Evolutionary conservation across 2,797 vertebrate species (phyloP).

Genomic region (Rhadinocentrus ornatus): DNA sequence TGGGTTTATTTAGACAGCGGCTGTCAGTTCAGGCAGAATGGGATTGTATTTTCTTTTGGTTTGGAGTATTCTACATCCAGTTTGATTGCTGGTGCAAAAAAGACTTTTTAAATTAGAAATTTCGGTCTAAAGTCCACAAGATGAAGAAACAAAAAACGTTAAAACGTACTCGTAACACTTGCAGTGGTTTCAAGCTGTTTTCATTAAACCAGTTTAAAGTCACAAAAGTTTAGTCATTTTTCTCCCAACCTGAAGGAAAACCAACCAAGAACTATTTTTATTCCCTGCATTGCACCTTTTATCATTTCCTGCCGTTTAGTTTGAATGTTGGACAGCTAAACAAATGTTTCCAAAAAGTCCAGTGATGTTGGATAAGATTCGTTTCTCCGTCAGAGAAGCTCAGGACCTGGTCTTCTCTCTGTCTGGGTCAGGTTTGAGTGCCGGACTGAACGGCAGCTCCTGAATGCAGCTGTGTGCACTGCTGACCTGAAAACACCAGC

Average conservation of each 20-base stretch:
- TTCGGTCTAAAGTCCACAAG: too few species aligned
- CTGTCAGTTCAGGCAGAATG: too few species aligned
- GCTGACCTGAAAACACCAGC: slow-evolving; percentile 64
- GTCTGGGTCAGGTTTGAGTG: neutral
- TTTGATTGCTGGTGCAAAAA: too few species aligned
- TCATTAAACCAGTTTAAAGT: neutral
- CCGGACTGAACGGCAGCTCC: slow-evolving; percentile 12
- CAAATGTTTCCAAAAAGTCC: too few species aligned
- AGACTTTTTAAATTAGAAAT: too few species aligned
- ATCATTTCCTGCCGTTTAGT: slow-evolving; percentile 61
- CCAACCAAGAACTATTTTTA: neutral
- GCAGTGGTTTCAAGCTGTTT: too few species aligned
- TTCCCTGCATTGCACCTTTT: slow-evolving; percentile 27
- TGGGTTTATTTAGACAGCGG: too few species aligned
- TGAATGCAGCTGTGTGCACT: slow-evolving; percentile 25
- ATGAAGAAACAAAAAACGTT: too few species aligned
- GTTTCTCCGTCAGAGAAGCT: neutral
- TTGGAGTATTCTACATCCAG: too few species aligned
- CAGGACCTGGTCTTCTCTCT: slow-evolving; percentile 1
- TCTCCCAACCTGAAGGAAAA: neutral
- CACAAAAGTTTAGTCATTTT: neutral
- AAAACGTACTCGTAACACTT: too few species aligned
- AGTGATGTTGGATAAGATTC: too few species aligned
- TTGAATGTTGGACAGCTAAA: slow-evolving; percentile 46
- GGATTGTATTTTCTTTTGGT: too few species aligned